Conservation (phyloP, 2,113 vertebrate species). For the Labeo rohita region DNA sequence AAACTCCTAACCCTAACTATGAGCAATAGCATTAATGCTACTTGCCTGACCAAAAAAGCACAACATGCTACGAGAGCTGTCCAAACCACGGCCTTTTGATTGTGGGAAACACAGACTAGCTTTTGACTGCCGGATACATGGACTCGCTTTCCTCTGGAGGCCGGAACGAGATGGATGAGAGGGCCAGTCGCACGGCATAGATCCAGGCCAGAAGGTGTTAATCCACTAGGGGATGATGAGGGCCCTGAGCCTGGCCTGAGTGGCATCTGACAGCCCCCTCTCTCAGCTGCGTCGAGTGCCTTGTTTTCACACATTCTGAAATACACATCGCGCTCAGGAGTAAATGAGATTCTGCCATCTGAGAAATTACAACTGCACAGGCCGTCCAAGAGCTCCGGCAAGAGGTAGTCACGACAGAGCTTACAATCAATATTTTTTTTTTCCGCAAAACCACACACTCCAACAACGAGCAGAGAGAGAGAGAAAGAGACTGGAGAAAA, state of each 20-base stretch:
- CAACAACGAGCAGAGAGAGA: not conserved
- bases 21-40: not conserved
- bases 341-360: constrained; percentile 55
- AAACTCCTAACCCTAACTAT: not conserved
- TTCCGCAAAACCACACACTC: constrained; percentile 21
- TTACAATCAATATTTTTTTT: constrained; percentile 53
- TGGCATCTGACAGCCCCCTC: constrained; percentile 21
- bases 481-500: constrained; percentile 26
- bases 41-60: not conserved
- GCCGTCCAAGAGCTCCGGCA: constrained; percentile 31
- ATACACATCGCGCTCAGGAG: constrained; percentile 49
- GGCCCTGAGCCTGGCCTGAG: constrained; percentile 29
- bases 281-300: constrained; percentile 40
- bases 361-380: constrained; percentile 53
- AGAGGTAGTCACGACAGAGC: constrained; percentile 43
- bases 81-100: not conserved
- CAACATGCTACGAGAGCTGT: not conserved
- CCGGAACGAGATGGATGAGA: not conserved
- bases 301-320: constrained; percentile 53
- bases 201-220: constrained; percentile 40
- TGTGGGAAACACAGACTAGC: constrained; percentile 11
- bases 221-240: constrained; percentile 41
- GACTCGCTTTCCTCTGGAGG: not conserved
- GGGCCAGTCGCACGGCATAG: not conserved
- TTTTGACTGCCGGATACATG: not conserved